Evolutionary conservation across 1,140 invertebrate genomes (phyloP), one percentile per base, ranked within the genome.

Genomic region (Drosophila arawakana): DNA sequence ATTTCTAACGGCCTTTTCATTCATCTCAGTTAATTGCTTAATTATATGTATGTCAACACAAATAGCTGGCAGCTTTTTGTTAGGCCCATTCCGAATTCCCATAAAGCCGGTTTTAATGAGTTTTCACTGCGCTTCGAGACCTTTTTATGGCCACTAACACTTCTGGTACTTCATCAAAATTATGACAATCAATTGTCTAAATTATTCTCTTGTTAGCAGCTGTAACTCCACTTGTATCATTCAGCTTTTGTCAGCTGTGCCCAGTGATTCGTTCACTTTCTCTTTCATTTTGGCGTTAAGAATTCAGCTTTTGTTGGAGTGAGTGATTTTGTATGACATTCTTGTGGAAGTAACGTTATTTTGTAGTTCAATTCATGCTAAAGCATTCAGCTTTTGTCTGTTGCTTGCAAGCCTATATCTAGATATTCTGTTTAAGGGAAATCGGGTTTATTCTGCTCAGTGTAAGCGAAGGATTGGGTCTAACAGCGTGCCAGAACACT

Each of bases 11-110:
- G 54, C 34, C 41, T 60, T 15, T 49, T 47, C 13, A 44, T 46
- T 49, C 46, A 49, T 9, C 21, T 63, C 41, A 49, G 10, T 37
- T 67, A 57, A 67, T 67, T 67, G 52, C 30, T 67, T 67, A 67
- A 67, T 67, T 39, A 57, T 67, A 57, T 67, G 43, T 67, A 15
- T 67, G 52, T 57, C 39, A 57, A 67, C 30, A 57, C 13, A 65
- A 46, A 57, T 41, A 47, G 25, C 13, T 35, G 50, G 10, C 50
- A 13, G 13, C 11, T 43, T n/a, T 43, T 43, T 34, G n/a, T 8
- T 54, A 54, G 50, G 34, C 50, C 50, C 34, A 54, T 54, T 54
- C 34, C 13, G 7, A 15, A 54, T 15, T 13, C 50, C 13, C 15
- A 35, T 54, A 34, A 54, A 54, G 30, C 34, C 50, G 50, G n/a